Percentiles rank a stretch among this genome's conserved stretches.
Conservation (phyloP, 2,797 vertebrate species). For the Manis javanica region DNA sequence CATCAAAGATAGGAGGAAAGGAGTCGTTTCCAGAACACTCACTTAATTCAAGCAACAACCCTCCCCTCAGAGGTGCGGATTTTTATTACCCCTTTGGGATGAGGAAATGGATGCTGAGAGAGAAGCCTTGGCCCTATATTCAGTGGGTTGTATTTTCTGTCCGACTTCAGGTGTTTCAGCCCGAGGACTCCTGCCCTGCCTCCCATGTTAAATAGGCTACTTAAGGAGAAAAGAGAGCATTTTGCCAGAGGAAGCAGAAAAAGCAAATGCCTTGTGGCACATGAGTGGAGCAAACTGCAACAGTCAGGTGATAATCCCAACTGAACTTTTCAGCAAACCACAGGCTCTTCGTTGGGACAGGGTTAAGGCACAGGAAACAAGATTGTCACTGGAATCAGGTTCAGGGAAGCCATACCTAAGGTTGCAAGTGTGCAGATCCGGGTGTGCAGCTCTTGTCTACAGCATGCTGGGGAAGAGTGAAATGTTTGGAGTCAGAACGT, state of each 20-base stretch:
- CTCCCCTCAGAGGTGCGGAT: background rate
- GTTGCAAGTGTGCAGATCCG: no score
- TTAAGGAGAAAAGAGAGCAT: background rate
- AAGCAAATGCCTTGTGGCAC: background rate
- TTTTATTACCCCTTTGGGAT: background rate
- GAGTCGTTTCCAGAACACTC: background rate
- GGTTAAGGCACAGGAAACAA: background rate
- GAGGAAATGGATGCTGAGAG: background rate
- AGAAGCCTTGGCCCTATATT: rapidly evolving
- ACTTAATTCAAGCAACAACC: background rate
- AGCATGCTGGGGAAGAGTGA: rapidly evolving
- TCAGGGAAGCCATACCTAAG: background rate
- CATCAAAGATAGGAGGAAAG: background rate
- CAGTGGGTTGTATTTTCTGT: background rate
- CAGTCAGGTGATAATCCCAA: background rate
- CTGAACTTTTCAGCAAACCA: background rate
- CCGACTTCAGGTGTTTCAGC: background rate
- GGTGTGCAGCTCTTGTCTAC: rapidly evolving
- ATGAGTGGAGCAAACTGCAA: rapidly evolving
- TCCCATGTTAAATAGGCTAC: background rate
- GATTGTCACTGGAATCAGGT: background rate
- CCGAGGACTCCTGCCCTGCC: rapidly evolving
- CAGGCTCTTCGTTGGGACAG: background rate
- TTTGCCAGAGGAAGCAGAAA: conserved; percentile 5
- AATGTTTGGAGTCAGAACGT: no score